Evolutionary conservation across 2,113 vertebrate genomes (phyloP).

Genomic region (Thermophis baileyi): DNA sequence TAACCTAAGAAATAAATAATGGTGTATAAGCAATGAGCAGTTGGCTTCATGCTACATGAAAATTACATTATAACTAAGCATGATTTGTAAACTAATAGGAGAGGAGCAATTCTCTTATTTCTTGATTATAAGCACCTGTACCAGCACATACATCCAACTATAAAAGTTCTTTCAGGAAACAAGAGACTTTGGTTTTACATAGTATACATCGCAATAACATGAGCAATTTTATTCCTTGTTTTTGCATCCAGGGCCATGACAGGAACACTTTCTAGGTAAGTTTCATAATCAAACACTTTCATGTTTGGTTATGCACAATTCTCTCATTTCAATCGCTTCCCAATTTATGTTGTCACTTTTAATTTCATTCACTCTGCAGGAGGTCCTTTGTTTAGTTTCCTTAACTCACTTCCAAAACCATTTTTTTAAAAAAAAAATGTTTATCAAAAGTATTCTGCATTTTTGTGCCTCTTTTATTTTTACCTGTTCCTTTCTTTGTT

Average conservation of each 20-base stretch:
- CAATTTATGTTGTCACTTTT: not conserved
- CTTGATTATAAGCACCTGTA: not conserved
- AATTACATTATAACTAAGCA: not conserved
- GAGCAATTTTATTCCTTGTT: not conserved
- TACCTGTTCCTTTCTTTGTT: not conserved
- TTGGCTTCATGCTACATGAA: not conserved
- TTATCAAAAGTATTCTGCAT: not conserved
- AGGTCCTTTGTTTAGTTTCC: not conserved
- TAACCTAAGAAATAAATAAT: not conserved
- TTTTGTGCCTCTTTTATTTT: not conserved
- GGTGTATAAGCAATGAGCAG: not conserved
- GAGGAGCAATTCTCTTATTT: not conserved
- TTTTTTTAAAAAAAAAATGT: not conserved
- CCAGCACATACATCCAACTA: not conserved
- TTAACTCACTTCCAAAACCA: not conserved
- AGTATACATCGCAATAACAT: not conserved
- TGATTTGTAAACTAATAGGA: not conserved
- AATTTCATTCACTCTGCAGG: not conserved
- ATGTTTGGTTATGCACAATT: not conserved
- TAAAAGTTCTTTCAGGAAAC: not conserved
- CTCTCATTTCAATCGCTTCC: not conserved
- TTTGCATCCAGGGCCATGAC: not conserved
- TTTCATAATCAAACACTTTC: not conserved
- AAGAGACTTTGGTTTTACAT: not conserved
- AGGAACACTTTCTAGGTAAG: not conserved